Evolutionary conservation across 2,797 vertebrate genomes (phyloP).

Genomic region (Premnoplex brunnescens): DNA sequence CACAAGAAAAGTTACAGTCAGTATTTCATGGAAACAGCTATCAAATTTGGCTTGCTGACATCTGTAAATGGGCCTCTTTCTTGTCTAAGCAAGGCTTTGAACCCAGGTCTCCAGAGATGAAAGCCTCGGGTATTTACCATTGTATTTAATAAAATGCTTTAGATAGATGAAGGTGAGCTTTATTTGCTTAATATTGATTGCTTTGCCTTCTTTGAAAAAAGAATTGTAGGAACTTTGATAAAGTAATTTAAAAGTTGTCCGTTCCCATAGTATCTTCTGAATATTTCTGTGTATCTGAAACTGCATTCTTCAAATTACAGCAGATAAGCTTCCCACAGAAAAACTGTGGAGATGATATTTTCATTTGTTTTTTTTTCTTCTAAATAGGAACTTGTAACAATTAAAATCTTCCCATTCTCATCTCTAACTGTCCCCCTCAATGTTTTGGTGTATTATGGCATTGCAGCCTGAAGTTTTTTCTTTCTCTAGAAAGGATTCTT

Average conservation of each 20-base stretch:
- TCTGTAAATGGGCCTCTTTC: background rate
- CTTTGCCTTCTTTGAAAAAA: background rate
- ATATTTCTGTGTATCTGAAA: background rate
- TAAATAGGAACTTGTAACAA: background rate
- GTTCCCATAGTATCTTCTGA: background rate
- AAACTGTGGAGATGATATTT: background rate
- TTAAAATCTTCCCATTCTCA: background rate
- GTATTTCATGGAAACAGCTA: background rate
- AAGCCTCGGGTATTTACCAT: conserved; percentile 13
- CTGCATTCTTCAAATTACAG: background rate
- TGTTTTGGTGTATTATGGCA: background rate
- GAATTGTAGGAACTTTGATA: background rate
- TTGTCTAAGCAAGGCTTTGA: conserved; percentile 18
- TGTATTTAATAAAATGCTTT: conserved; percentile 25
- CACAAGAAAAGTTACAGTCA: background rate
- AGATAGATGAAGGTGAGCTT: background rate
- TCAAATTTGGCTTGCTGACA: background rate
- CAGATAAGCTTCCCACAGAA: background rate
- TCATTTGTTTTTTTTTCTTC: no score
- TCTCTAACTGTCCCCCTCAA: background rate
- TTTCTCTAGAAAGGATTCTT: background rate
- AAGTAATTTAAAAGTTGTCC: conserved; percentile 10
- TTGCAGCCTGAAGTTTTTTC: background rate
- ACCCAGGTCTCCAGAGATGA: background rate
- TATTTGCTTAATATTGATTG: conserved; percentile 20